Evolutionary conservation across 1,140 invertebrate genomes (phyloP), one percentile per base, ranked within the genome.

Genomic region (Harpegnathos saltator): DNA sequence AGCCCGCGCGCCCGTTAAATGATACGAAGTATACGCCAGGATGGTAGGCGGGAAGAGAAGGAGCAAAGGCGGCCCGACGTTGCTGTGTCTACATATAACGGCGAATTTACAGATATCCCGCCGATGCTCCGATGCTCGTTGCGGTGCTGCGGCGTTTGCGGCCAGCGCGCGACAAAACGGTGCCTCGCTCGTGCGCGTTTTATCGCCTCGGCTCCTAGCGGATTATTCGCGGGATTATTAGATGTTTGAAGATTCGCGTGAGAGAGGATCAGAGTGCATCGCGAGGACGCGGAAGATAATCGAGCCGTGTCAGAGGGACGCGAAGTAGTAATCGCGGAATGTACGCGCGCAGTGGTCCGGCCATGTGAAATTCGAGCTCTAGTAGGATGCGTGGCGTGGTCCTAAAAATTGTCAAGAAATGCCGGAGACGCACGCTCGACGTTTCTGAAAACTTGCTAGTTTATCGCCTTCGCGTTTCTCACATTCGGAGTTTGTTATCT

Each of bases 1-100:
- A 85, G 59, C 71, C 71, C 66, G 56, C 52, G 56, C 52, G 59
- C 22, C 59, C 69, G 83, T 82, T 82, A 87, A 88, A 87, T 69
- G 69, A 65, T 50, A 66, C 29, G 33, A 80, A 73, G 65, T 84
- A 69, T 48, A 68, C 54, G 73, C 44, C 58, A 38, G 7, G 38
- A n/a, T 58, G 38, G n/a, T 65, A 65, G 11, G 33, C 24, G 63
- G 33, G 9, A 19, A 52, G 17, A 24, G 22, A 29, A 80, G 65
- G 54, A 77, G 22, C 52, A 24, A 19, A 44, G 33, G 24, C 38
- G 38, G 65, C 29, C 44, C 44, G 2, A 19, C 65, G n/a, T 17
- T 38, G 44, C 7, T 29, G 15, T 48, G 22, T 17, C 24, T 61
- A 26, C 14, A 19, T 26, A 52, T 29, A 48, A 71, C 38, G 26